Percentiles rank a stretch among this genome's conserved stretches.
Evolutionary conservation across 2,888 invertebrate genomes (phyloP).

Genomic region (Agrochola lota): DNA sequence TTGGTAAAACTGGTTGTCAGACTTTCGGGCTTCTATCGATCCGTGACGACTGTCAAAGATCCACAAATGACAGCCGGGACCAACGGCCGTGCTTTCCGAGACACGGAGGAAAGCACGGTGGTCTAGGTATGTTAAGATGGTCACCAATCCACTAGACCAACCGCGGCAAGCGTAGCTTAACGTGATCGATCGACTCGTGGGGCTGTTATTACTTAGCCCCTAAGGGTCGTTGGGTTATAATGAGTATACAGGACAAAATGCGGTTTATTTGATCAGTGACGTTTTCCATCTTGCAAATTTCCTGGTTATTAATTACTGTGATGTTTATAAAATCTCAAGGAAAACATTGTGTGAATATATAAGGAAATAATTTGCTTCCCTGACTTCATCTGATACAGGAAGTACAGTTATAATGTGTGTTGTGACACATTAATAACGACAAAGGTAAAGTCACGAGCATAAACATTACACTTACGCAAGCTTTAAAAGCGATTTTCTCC

Average conservation of each 20-base stretch:
- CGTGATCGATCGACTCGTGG: too few relatives aligned
- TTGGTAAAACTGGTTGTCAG: too few relatives aligned
- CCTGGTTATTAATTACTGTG: constrained; percentile 4
- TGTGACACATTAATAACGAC: neutral
- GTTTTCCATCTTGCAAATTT: constrained; percentile 11
- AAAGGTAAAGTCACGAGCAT: neutral
- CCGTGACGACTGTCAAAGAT: too few relatives aligned
- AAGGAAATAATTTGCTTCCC: constrained; percentile 14
- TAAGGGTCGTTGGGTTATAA: neutral
- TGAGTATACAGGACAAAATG: neutral
- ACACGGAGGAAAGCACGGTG: too few relatives aligned
- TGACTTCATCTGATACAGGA: constrained; percentile 23
- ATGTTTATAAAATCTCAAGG: constrained; percentile 11
- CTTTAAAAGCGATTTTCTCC: neutral
- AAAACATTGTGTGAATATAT: constrained; percentile 17
- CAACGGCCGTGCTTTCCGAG: too few relatives aligned
- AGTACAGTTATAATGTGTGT: neutral
- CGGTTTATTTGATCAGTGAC: neutral
- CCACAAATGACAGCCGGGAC: too few relatives aligned
- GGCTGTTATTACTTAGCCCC: too few relatives aligned
- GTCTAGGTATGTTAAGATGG: too few relatives aligned
- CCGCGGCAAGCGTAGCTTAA: too few relatives aligned
- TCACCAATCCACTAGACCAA: too few relatives aligned
- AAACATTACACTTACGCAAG: too few relatives aligned
- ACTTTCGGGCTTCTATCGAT: too few relatives aligned